Percentiles rank a stretch among this genome's conserved stretches.
phyloP scores from a whole-genome alignment of 1,140 invertebrate species.

The Papilio dardanus region DNA sequence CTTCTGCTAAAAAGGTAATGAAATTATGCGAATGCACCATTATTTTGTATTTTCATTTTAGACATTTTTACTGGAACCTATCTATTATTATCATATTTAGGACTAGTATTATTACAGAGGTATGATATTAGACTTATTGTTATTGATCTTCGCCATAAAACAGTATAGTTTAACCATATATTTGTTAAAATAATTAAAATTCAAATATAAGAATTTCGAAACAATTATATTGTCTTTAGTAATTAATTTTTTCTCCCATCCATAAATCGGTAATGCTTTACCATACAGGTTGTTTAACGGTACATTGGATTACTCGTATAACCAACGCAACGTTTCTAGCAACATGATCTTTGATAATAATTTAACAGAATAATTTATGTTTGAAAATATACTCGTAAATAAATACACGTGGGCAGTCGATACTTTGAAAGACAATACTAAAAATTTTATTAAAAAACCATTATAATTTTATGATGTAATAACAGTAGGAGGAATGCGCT shows the following conservation, averaged over 20 bases:
- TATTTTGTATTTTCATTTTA: too few species aligned
- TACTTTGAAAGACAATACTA: conserved; percentile 29
- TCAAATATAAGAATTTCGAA: neutral
- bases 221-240: neutral
- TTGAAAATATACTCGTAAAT: conserved; percentile 35
- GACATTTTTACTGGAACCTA: too few species aligned
- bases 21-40: too few species aligned
- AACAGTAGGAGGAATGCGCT: conserved; percentile 35
- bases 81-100: too few species aligned
- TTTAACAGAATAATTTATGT: conserved; percentile 37
- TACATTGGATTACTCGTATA: conserved; percentile 24
- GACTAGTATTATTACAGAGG: too few species aligned
- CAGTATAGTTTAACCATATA: too few species aligned
- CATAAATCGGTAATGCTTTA: conserved; percentile 29
- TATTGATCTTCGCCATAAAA: too few species aligned
- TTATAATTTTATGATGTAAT: conserved; percentile 33
- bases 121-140: too few species aligned
- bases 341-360: conserved; percentile 37
- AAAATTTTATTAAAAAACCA: conserved; percentile 31
- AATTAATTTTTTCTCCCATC: conserved; percentile 22
- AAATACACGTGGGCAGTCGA: conserved; percentile 33
- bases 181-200: neutral
- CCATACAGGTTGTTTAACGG: conserved; percentile 25
- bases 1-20: too few species aligned
- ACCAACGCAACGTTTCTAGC: conserved; percentile 24